Evolutionary conservation across 2,113 vertebrate species (phyloP), one percentile per base, ranked within the genome.

Genomic region (Pterocles orientalis): DNA sequence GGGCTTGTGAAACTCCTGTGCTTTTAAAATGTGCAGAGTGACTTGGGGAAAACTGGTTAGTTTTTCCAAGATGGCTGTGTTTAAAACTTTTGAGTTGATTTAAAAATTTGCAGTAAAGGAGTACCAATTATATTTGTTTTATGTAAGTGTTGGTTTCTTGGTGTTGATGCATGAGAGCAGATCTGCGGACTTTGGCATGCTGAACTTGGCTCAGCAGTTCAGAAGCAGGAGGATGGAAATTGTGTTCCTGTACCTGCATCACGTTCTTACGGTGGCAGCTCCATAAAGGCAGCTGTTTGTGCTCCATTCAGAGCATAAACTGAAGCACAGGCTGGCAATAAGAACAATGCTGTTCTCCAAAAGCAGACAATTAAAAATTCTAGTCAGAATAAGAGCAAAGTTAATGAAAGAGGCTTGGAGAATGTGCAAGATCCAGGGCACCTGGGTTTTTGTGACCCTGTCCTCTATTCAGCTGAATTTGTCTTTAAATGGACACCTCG

Each of bases 191-290:
- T 57, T 41, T 1, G 45, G 18, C 11, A 50, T 10, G 41, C 64
- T 34, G 64, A 65, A 47, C 54, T 34, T 24, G 7, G 54, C 51
- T 14, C 9, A 20, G 77, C 3, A 1, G 29, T 9, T 61, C 1
- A 0, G 23, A 45, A 60, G 31, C 14, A 12, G 69, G 69, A 72
- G 41, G 51, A 5, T 17, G 48, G 0, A 2, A 1, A 3, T 33
- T 24, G 20, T 34, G 8, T 53, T 65, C 57, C 34, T 8, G 10
- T n/a, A 14, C 60, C 68, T 60, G 61, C 31, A 2, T 53, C 1
- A 0, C n/a, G 9, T n/a, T 72, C n/a, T 84, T 16, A 0, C 0
- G 1, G 26, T 61, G 75, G 41, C 76, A 77, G 25, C 61, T 76
- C 41, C 6, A 0, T 24, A 2, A 75, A 26, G 36, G 7, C 25